A percentile compares a stretch with the other conserved stretches of the same genome.
Evolutionary conservation across 1,140 invertebrate species (phyloP).

Genomic region (Brachionus calyciflorus): DNA sequence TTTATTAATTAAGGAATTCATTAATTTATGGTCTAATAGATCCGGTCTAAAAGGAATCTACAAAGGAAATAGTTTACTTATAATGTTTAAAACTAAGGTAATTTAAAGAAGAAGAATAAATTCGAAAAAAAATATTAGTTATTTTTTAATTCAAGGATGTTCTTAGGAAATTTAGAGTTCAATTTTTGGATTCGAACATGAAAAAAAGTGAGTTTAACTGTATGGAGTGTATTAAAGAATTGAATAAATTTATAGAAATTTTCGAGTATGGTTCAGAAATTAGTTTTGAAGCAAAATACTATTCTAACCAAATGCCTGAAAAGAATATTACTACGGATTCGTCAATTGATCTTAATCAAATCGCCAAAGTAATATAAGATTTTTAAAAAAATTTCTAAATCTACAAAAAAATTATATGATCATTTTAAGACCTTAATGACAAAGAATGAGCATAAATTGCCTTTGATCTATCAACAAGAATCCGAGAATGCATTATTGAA

Average conservation of each 20-base stretch:
- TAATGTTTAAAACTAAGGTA: conserved; percentile 18
- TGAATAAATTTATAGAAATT: conserved; percentile 12
- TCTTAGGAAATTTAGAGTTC: conserved; percentile 9
- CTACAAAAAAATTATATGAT: background rate
- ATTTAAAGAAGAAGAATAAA: background rate
- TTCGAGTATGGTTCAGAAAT: background rate
- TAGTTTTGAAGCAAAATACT: background rate
- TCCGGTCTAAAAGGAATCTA: background rate
- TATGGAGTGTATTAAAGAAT: background rate
- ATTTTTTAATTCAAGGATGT: background rate
- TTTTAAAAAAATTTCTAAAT: no score
- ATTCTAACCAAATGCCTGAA: background rate
- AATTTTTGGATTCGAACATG: background rate
- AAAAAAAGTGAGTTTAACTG: background rate
- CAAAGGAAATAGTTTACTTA: background rate
- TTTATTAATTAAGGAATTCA: background rate
- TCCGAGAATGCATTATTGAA: background rate
- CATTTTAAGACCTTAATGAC: background rate
- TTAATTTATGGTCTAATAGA: background rate
- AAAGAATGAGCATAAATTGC: conserved; percentile 19
- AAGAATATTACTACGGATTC: background rate
- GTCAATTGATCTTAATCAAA: background rate
- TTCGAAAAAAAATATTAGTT: background rate
- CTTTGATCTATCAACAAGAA: conserved; percentile 11
- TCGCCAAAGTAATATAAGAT: background rate